Conservation (phyloP, 2,113 vertebrate genomes). For the Mustela nigripes region DNA sequence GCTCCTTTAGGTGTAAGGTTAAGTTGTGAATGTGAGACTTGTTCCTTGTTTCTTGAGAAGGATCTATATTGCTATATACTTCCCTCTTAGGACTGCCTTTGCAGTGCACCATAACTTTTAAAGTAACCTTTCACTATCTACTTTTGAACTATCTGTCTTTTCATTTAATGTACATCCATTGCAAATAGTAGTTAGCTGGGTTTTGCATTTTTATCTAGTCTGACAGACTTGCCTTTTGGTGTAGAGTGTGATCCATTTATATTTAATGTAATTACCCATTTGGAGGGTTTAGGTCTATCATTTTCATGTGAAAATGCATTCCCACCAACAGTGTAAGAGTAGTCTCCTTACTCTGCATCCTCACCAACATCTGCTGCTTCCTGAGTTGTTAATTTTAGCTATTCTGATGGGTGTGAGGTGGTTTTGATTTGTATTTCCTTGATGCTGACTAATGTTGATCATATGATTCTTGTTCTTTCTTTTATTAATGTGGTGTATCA, state of each 20-base stretch:
- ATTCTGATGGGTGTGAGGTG: no score
- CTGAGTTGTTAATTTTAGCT: no score
- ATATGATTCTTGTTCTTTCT: no score
- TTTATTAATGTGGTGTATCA: no score
- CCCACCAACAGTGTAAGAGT: no score
- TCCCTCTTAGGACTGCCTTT: background rate
- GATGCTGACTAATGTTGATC: no score
- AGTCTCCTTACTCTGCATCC: no score
- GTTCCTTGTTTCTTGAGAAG: background rate
- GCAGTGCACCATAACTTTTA: background rate
- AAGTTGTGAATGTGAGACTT: background rate
- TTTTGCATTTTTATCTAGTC: background rate
- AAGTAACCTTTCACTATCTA: background rate
- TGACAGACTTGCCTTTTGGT: slow-evolving; percentile 4
- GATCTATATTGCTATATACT: background rate
- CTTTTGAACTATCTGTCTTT: background rate
- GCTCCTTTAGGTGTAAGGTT: background rate
- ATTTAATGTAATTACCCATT: background rate
- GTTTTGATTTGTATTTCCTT: no score
- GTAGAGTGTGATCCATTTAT: background rate
- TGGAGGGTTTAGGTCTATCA: background rate
- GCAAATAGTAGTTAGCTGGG: background rate
- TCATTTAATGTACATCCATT: background rate
- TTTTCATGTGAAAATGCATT: background rate
- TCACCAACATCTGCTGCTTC: no score